phyloP scores from a whole-genome alignment of 2,888 invertebrate genomes.

The Ophonus ardosiacus region DNA sequence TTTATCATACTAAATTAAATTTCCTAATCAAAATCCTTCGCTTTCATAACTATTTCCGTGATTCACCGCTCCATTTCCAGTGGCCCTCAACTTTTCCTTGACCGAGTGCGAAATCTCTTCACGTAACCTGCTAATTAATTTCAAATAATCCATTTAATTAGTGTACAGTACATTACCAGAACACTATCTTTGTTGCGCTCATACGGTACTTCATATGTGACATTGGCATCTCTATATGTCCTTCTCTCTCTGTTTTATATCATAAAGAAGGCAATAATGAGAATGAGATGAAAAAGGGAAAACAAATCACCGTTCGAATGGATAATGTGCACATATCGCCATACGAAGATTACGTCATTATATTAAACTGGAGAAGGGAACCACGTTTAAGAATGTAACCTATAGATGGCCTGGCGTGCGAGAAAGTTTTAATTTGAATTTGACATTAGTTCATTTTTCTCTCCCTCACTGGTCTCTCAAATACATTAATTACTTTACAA shows the following conservation, averaged over 20 bases:
- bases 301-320: not conserved
- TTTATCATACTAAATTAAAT: not conserved
- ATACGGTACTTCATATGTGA: not conserved
- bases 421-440: no score
- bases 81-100: conserved; percentile 13
- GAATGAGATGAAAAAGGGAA: not conserved
- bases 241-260: not conserved
- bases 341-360: not conserved
- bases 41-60: conserved; percentile 6
- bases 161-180: conserved; percentile 9
- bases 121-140: conserved; percentile 31
- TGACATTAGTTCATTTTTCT: no score
- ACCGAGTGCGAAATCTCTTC: conserved; percentile 15
- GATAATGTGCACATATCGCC: not conserved
- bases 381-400: no score
- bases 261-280: conserved; percentile 5
- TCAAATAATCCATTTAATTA: not conserved
- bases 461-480: no score
- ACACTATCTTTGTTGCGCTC: not conserved
- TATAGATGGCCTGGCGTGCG: no score
- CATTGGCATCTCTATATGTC: conserved; percentile 37
- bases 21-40: not conserved
- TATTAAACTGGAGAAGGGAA: no score
- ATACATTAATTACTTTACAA: no score
- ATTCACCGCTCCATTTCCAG: conserved; percentile 5